Conservation (phyloP, 2,797 vertebrate genomes). For the Sebastiscus albofasciatus region DNA sequence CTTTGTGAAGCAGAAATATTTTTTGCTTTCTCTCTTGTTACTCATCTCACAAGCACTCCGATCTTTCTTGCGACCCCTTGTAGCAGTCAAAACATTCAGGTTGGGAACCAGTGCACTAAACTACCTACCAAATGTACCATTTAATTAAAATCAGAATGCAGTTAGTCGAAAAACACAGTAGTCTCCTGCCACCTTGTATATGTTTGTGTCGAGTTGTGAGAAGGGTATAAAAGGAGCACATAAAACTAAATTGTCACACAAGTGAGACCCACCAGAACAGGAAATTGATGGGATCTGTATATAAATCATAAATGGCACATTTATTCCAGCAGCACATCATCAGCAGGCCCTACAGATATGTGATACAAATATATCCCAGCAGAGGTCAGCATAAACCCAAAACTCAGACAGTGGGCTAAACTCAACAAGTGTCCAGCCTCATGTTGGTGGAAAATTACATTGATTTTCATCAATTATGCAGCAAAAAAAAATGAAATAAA, state of each 20-base stretch:
- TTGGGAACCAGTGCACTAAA: neutral
- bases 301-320: neutral
- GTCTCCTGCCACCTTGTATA: neutral
- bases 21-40: neutral
- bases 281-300: neutral
- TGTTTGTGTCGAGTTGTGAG: neutral
- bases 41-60: neutral
- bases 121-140: neutral
- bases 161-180: neutral
- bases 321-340: neutral
- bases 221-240: neutral
- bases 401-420: neutral
- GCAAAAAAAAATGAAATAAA: neutral
- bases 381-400: slow-evolving; percentile 55
- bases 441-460: neutral
- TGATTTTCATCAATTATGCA: neutral
- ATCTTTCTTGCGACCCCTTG: neutral
- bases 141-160: neutral
- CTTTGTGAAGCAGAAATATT: neutral
- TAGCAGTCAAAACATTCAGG: neutral
- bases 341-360: neutral
- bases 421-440: neutral
- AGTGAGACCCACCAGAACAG: neutral
- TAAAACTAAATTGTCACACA: neutral
- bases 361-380: slow-evolving; percentile 19